Base-by-base conservation (phyloP, 1,140 invertebrate species). In the Leptoteleia sp. region DNA sequence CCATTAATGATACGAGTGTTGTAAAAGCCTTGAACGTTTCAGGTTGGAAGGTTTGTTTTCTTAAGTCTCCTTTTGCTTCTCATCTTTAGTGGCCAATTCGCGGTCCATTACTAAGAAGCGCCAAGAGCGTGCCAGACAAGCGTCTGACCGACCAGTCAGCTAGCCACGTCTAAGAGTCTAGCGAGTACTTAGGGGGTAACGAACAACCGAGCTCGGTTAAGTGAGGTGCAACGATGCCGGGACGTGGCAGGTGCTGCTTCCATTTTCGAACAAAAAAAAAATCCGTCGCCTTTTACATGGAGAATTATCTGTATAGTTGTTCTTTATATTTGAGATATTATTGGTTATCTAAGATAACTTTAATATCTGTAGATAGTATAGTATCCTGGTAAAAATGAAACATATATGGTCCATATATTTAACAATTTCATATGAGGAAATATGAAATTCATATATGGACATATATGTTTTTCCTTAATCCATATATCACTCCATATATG, bases 181-280 rank as follows among this genome's bases (percentile, higher is more conserved):
- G 71, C 75, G 47, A 64, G 77, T 82, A 80, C 82, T 84, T 81
- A 82, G 79, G 79, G 72, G 72, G 78, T 81, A 85, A 84, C 79
- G 80, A 79, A 84, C 82, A 81, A 80, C 81, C 57, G 78, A 82
- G 81, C 79, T 79, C 81, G 77, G 76, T 83, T 80, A 81, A 84
- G 82, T 81, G 80, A 83, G 72, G 80, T 79, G 65, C 65, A 82
- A 83, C 76, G 79, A 52, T 27, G 52, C 42, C 42, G 42, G 33
- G 37, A 81, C 73, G 48, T 80, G 81, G 81, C 79, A 84, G 76
- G 76, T 83, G 79, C 59, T 85, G 64, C 33, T 61, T 19, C 9
- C 16, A 8, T 45, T 38, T 47, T n/a, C n/a, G n/a, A n/a, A n/a
- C n/a, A n/a, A 47, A 29, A 9, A 54, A 71, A 71, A 61, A 45